Percentiles rank a stretch among this genome's conserved stretches.
phyloP scores from a whole-genome alignment of 1,140 invertebrate species.

The Papilio machaon region DNA sequence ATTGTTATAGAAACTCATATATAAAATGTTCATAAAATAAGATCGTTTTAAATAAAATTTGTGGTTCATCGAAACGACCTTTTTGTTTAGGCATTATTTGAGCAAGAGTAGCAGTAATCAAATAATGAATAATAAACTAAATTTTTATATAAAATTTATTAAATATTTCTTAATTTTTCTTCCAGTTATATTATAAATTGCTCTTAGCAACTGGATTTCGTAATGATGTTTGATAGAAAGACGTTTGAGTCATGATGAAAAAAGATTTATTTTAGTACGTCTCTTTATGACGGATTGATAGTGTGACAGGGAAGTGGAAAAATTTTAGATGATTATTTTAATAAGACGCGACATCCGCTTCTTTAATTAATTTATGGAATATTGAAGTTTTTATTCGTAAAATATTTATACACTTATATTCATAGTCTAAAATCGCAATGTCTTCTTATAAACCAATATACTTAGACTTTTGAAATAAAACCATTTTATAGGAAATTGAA shows the following conservation, averaged over 20 bases:
- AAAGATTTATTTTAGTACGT: not conserved
- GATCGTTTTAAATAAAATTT: not conserved
- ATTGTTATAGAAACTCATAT: not conserved
- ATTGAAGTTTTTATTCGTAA: no score
- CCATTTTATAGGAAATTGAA: not conserved
- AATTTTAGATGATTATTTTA: not conserved
- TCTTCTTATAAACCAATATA: no score
- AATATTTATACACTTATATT: no score
- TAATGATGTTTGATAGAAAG: not conserved
- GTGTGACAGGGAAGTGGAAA: not conserved
- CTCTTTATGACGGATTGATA: slow-evolving; percentile 7
- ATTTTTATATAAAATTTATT: not conserved
- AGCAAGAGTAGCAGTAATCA: no score
- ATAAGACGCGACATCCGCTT: not conserved
- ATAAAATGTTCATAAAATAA: not conserved
- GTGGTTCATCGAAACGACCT: not conserved
- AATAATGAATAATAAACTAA: not conserved
- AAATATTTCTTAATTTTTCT: not conserved
- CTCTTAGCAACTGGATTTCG: not conserved
- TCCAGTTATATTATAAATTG: not conserved
- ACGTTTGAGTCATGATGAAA: not conserved
- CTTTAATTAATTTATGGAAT: not conserved
- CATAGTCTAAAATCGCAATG: no score
- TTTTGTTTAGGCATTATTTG: no score
- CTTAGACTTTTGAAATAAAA: not conserved